Evolutionary conservation across 2,113 vertebrate species (phyloP).

Genomic region (Colinus virginianus): DNA sequence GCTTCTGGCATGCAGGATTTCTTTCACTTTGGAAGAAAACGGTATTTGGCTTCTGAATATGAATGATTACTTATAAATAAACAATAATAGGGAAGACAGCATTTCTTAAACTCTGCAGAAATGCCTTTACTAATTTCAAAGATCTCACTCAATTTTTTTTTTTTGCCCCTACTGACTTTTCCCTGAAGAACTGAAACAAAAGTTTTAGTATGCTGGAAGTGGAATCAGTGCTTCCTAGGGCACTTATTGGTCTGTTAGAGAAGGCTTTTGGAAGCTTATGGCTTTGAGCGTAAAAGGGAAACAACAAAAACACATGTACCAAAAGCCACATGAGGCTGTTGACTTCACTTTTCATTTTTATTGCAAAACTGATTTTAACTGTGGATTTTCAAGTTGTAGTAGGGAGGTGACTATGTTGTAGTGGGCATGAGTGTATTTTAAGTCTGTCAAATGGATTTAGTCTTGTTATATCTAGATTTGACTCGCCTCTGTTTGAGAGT

Average conservation of each 20-base stretch:
- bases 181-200: neutral
- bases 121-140: neutral
- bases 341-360: neutral
- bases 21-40: neutral
- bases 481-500: neutral
- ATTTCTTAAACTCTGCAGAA: neutral
- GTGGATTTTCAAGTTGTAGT: neutral
- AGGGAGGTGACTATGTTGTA: neutral
- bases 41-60: neutral
- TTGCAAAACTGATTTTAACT: neutral
- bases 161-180: neutral
- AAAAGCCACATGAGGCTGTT: neutral
- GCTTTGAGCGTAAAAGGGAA: neutral
- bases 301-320: fast-evolving
- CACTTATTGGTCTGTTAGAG: neutral
- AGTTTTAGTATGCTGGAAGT: neutral
- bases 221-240: neutral
- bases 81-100: neutral
- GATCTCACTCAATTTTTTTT: neutral
- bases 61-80: neutral
- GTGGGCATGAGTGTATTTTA: neutral
- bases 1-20: neutral
- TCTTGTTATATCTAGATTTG: neutral
- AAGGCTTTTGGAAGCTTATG: neutral
- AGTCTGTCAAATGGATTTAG: neutral